Evolutionary conservation across 2,113 vertebrate genomes (phyloP).

Genomic region (Lamprotornis superbus): DNA sequence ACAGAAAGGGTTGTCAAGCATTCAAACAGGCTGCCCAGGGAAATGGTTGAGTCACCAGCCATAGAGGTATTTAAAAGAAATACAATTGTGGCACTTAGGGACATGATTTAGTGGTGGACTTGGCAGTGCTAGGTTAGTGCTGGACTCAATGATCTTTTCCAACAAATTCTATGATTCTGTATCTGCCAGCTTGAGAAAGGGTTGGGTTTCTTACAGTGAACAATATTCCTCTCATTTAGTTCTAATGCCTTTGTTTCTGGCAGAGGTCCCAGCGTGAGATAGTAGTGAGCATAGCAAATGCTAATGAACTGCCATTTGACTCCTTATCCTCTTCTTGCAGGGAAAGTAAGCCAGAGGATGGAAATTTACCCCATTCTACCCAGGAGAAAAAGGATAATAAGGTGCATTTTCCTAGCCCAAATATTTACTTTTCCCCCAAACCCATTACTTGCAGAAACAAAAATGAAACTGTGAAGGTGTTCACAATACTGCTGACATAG

Average conservation of each 20-base stretch:
- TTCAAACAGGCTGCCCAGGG: not conserved
- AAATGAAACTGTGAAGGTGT: not conserved
- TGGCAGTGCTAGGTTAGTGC: not conserved
- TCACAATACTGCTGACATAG: not conserved
- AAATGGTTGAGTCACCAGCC: not conserved
- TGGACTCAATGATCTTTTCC: not conserved
- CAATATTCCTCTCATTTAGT: not conserved
- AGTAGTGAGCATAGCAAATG: not conserved
- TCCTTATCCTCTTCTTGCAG: not conserved
- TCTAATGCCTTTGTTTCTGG: not conserved
- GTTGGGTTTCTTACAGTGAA: not conserved
- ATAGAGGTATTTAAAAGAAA: not conserved
- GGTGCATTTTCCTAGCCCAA: not conserved
- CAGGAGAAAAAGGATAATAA: not conserved
- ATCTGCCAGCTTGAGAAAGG: not conserved
- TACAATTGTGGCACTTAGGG: not conserved
- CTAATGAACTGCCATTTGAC: constrained; percentile 3
- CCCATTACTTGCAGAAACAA: not conserved
- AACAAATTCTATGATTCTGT: not conserved
- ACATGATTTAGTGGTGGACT: not conserved
- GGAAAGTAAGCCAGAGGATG: not conserved
- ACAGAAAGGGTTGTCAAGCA: not conserved
- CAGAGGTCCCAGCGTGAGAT: not conserved
- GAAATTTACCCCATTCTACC: not conserved
- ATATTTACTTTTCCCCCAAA: not conserved